Evolutionary conservation across 2,113 vertebrate genomes (phyloP).

Genomic region (Anolis sagrei): DNA sequence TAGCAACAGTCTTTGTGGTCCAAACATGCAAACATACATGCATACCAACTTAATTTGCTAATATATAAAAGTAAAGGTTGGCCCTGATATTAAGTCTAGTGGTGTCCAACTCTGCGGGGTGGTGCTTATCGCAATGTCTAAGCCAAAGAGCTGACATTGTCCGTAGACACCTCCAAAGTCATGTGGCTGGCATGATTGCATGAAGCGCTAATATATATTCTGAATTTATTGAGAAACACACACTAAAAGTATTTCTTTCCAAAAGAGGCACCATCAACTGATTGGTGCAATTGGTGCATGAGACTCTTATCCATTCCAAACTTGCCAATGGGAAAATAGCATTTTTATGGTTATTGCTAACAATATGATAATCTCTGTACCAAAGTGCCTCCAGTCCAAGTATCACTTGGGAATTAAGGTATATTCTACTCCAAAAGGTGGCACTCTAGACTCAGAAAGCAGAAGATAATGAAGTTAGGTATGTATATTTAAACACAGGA

Average conservation of each 20-base stretch:
- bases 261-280: background rate
- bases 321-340: background rate
- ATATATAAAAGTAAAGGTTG: no score
- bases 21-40: no score
- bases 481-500: slow-evolving; percentile 5
- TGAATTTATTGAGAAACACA: background rate
- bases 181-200: no score
- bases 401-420: background rate
- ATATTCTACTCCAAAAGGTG: slow-evolving; percentile 14
- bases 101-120: no score
- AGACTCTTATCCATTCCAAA: background rate
- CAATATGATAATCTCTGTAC: background rate
- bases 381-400: background rate
- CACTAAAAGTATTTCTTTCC: background rate
- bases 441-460: background rate
- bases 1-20: no score
- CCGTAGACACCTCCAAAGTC: no score
- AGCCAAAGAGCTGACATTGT: no score
- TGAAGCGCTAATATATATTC: background rate
- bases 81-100: no score
- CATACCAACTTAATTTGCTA: no score
- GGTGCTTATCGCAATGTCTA: no score
- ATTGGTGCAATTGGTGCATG: background rate
- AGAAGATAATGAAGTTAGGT: background rate
- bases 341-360: background rate